Base-by-base conservation (phyloP, 2,113 vertebrate species). In the Lichenostomus cassidix region DNA sequence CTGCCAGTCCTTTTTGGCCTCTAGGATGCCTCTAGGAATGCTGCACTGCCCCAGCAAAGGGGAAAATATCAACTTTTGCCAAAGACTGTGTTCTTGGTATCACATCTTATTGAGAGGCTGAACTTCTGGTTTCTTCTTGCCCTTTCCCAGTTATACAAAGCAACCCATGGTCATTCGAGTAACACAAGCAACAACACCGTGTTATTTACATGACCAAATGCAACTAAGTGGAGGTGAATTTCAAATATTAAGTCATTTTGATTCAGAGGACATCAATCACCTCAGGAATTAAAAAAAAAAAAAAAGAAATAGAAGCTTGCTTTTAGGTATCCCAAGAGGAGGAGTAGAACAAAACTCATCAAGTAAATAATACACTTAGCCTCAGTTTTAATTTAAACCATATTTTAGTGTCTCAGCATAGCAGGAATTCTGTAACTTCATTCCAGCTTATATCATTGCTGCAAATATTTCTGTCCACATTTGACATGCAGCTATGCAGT, bases 381-480 rank as follows among this genome's bases (percentile, higher is more conserved):
- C 55, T 90, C 68, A 64, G 46, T 86, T 96, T 91, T 95, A 95
- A 97, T 95, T 94, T 93, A 94, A 96, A 83, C 90, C 93, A 93
- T 86, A 83, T 80, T 96, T 95, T 83, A 94, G 94, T 69, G 50
- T 83, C 76, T 83, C 90, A 49, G 93, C 93, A 85, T 93, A 93
- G 93, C 90, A 92, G 87, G 82, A 95, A 96, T 95, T 95, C 82
- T 11, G 4, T 77, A 88, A 85, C 85, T 94, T 83, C 93, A 55
- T 90, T 95, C 92, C 94, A 87, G 64, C 68, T 90, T 10, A 0
- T 63, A 70, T 87, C 27, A 11, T 41, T 69, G 78, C 71, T 94
- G 59, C 91, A 86, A 73, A 86, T 88, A 94, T 70, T 92, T 93
- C 84, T 93, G 83, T 74, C 56, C 39, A 29, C 23, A 9, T 80